Conservation (phyloP, 2,113 vertebrate genomes). For the Trogon melanurus region DNA sequence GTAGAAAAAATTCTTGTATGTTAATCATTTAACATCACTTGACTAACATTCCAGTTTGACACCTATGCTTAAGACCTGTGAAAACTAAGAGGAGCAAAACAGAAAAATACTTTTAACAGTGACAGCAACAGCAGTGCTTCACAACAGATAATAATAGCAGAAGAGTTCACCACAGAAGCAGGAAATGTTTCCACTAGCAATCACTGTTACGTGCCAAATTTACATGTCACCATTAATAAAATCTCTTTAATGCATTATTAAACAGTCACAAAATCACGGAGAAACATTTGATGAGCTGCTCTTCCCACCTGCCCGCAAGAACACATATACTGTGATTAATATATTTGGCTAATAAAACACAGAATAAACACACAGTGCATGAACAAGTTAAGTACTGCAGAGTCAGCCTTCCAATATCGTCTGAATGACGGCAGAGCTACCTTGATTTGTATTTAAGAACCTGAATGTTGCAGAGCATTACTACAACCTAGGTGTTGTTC, state of each 20-base stretch:
- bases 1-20: background rate
- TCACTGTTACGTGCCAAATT: background rate
- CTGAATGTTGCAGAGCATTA: background rate
- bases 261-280: background rate
- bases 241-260: background rate
- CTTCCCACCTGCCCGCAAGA: no score
- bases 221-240: background rate
- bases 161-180: background rate
- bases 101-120: background rate
- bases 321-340: background rate
- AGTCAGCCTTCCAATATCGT: background rate
- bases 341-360: background rate
- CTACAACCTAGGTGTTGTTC: background rate
- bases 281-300: background rate
- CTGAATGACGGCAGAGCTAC: background rate
- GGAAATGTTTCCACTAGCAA: background rate
- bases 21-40: background rate
- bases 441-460: background rate
- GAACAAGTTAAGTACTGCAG: background rate
- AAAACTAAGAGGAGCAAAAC: background rate
- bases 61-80: background rate
- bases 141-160: background rate
- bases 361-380: background rate
- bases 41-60: background rate
- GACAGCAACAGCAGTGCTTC: background rate